Base-by-base conservation (phyloP, 92 coral and sea anemone species). In the Porites evermanni region DNA sequence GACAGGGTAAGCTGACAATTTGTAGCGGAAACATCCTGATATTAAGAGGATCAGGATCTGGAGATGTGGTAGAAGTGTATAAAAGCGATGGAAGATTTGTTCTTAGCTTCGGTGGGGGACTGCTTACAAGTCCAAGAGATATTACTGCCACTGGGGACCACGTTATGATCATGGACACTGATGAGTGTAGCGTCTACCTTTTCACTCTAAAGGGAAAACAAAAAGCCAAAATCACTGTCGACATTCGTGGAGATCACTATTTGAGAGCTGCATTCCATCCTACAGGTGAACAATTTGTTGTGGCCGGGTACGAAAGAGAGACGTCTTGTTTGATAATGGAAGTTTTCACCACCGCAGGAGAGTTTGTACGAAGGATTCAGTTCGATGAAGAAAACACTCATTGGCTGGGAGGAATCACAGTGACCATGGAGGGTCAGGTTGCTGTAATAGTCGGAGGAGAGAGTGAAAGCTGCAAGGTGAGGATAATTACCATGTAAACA, bases 251-350 rank as follows among this genome's bases (percentile, higher is more conserved):
- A 47, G 53, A 13, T 8, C 7, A 2, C 44, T 2, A 6, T 56
- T 14, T 16, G 7, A 26, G 47, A 12, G 56, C 52, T 56, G 80
- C 68, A 17, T 76, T 21, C 23, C 80, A 76, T 61, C 29, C 47
- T 65, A 67, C 29, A 76, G 53, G 80, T 76, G 66, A 76, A 53
- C 67, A 54, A 1, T 63, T 76, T 44, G 67, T 56, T 44, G 67
- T 50, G 4, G 65, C 47, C 7, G 67, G 12, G 53, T 18, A 10
- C 6, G 67, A 21, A 11, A 17, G 9, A 3, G 8, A 51, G 23
- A 75, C 20, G 17, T 17, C 53, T 0, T 32, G n/a, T 16, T 32
- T 19, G 53, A 23, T 51, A 9, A 32, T 70, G n/a, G 32, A 7
- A 70, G n/a, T 70, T 17, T 70, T 8, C 74, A 32, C 32, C 18